These are phyloP conservation scores for Eptesicus fuscus DNA, from an alignment of 2,113 vertebrate species.

Conservation along the genomic window DNA sequence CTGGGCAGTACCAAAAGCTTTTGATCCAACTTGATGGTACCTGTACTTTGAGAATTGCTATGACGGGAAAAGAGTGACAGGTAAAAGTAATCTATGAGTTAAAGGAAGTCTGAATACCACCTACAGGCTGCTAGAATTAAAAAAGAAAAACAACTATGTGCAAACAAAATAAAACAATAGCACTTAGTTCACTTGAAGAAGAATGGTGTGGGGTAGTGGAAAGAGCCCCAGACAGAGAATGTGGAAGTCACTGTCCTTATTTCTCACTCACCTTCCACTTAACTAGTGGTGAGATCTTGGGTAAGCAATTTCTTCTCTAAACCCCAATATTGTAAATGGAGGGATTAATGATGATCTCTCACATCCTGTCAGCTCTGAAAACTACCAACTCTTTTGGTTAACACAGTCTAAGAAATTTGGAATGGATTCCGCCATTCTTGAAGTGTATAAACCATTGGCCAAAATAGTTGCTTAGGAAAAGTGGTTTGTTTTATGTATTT, in stretches of 20 bases:
- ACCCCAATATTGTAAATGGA: background rate
- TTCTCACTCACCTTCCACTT: background rate
- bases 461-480: background rate
- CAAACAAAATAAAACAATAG: background rate
- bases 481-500: background rate
- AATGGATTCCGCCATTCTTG: background rate
- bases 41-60: background rate
- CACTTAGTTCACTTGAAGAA: background rate
- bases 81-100: background rate
- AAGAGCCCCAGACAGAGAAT: background rate
- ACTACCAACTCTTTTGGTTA: background rate
- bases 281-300: background rate
- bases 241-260: background rate
- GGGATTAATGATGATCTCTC: background rate
- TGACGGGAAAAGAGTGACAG: background rate
- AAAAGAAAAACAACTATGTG: background rate
- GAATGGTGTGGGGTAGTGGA: background rate
- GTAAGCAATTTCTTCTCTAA: background rate
- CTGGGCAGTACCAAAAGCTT: background rate
- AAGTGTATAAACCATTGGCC: background rate
- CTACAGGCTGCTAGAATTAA: slow-evolving; percentile 9
- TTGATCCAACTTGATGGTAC: background rate
- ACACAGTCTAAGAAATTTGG: background rate
- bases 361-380: background rate
- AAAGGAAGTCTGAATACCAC: background rate